phyloP scores from a whole-genome alignment of 2,888 invertebrate species.

The Drosophila kuntzei region DNA sequence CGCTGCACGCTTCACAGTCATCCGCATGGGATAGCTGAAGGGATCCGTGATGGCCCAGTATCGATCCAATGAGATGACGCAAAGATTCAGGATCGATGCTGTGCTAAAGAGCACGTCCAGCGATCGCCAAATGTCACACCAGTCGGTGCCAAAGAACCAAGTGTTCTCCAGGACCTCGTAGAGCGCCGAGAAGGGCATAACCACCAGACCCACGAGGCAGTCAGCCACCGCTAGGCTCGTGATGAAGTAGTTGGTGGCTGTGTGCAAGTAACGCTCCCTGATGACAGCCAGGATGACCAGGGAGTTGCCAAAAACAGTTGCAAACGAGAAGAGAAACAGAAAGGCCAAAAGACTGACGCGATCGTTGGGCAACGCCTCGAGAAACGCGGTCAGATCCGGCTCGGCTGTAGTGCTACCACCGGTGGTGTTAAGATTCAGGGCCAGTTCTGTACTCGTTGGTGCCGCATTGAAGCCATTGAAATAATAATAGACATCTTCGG shows the following conservation, averaged over 20 bases:
- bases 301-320: slow-evolving; percentile 97
- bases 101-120: slow-evolving; percentile 98
- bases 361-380: slow-evolving; percentile 88
- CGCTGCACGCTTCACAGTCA: slow-evolving; percentile 95
- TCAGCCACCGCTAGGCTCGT: slow-evolving; percentile 98
- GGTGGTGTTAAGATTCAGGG: slow-evolving; percentile 45
- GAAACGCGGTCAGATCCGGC: slow-evolving; percentile 83
- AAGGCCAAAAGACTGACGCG: slow-evolving; percentile 92
- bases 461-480: slow-evolving; percentile 79
- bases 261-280: slow-evolving; percentile 96
- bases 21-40: slow-evolving; percentile 97
- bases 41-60: slow-evolving; percentile 99
- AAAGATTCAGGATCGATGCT: slow-evolving; percentile 98
- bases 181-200: slow-evolving; percentile 98
- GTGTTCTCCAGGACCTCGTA: slow-evolving; percentile 95
- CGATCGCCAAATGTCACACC: slow-evolving; percentile 99
- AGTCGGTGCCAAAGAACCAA: slow-evolving; percentile 97
- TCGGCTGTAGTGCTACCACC: slow-evolving; percentile 72
- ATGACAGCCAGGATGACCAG: slow-evolving; percentile 97
- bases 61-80: slow-evolving; percentile 97
- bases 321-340: slow-evolving; percentile 94
- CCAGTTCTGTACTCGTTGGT: slow-evolving; percentile 60
- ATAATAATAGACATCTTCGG: slow-evolving; percentile 84
- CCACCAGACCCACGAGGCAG: slow-evolving; percentile 97
- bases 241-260: slow-evolving; percentile 98